Percentiles rank a stretch among this genome's conserved stretches.
Evolutionary conservation across 2,113 vertebrate species (phyloP).

Genomic region (Lota lota): DNA sequence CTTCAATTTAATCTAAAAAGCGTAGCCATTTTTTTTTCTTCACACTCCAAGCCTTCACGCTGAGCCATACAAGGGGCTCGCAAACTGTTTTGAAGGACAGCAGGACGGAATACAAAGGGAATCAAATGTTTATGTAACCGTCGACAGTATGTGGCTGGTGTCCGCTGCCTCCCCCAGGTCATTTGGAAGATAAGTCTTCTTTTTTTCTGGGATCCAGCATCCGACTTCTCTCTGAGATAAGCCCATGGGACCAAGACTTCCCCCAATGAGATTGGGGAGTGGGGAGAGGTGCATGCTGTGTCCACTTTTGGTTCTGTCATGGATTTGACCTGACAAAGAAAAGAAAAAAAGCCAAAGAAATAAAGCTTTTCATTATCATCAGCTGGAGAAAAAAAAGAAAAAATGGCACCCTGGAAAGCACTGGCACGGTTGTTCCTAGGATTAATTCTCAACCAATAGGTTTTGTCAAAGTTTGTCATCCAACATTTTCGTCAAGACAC

Average conservation of each 20-base stretch:
- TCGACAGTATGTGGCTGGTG: constrained; percentile 26
- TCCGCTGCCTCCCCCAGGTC: constrained; percentile 27
- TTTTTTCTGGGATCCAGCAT: constrained; percentile 4
- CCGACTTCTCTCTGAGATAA: constrained; percentile 8
- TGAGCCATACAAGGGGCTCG: constrained; percentile 5
- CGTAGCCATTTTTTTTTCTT: constrained; percentile 19
- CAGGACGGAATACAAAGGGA: constrained; percentile 35
- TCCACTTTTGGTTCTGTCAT: constrained; percentile 1
- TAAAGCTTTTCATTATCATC: too few species aligned
- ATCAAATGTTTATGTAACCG: constrained; percentile 34
- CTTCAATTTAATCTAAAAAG: constrained; percentile 34
- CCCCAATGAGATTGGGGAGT: not conserved
- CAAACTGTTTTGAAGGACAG: constrained; percentile 38
- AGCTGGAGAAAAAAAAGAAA: too few species aligned
- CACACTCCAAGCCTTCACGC: constrained; percentile 33
- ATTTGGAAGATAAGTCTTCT: constrained; percentile 30
- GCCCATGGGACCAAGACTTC: not conserved
- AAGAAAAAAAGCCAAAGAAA: too few species aligned
- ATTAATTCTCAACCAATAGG: too few species aligned
- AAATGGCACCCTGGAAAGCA: too few species aligned
- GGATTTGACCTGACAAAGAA: not conserved
- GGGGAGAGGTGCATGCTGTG: not conserved
- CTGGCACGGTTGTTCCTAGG: too few species aligned
- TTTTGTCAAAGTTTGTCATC: too few species aligned
- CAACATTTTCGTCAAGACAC: too few species aligned